Percentiles rank a stretch among this genome's conserved stretches.
phyloP scores from a whole-genome alignment of 2,888 invertebrate genomes.

The Ectemnius cavifrons region DNA sequence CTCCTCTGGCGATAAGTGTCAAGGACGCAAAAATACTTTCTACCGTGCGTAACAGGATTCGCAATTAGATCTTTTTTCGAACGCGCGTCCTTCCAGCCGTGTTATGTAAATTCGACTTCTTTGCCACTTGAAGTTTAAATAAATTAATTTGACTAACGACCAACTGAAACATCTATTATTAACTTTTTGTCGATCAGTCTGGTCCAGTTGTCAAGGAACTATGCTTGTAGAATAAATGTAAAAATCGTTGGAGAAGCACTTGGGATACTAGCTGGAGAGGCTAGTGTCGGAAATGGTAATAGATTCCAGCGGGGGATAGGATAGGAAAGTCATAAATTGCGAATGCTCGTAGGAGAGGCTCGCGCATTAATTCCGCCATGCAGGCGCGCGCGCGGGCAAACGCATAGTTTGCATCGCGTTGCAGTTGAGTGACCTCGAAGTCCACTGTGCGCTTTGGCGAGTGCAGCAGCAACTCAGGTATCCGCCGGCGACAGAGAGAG shows the following conservation, averaged over 20 bases:
- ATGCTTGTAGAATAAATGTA: neutral
- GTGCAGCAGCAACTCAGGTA: constrained; percentile 40
- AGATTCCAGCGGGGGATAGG: neutral
- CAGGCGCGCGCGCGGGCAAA: constrained; percentile 34
- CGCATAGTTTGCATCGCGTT: constrained; percentile 58
- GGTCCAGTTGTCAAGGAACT: too few species aligned
- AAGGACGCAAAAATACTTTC: constrained; percentile 27
- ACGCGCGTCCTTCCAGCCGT: too few species aligned
- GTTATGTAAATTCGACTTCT: too few species aligned
- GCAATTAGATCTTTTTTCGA: constrained; percentile 1
- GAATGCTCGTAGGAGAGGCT: constrained; percentile 25
- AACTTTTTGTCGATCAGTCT: too few species aligned
- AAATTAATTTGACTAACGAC: neutral
- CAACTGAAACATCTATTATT: too few species aligned
- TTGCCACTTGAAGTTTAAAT: too few species aligned
- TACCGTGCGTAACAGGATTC: neutral
- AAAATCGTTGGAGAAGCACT: neutral
- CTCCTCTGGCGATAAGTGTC: constrained; percentile 36
- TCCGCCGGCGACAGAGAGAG: constrained; percentile 22
- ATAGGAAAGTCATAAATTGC: constrained; percentile 12
- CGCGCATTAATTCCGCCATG: constrained; percentile 31
- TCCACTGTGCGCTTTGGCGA: constrained; percentile 47
- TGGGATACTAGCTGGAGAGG: neutral
- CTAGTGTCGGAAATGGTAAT: neutral
- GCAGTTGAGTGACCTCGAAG: constrained; percentile 69